Conservation (phyloP, 2,797 vertebrate species). For the Apogon hyalosoma region DNA sequence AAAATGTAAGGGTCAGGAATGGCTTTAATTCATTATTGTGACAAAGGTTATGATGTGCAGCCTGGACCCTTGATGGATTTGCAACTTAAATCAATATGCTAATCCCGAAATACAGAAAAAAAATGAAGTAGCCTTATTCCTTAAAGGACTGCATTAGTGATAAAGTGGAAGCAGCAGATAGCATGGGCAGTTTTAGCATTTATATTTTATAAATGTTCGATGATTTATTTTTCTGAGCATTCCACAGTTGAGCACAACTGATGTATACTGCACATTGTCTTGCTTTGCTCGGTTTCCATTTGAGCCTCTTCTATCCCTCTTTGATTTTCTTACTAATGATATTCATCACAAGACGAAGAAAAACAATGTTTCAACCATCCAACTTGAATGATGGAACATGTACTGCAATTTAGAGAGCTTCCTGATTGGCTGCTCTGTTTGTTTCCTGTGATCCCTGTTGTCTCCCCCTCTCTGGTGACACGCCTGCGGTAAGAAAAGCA, state of each 20-base stretch:
- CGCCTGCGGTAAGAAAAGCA: conserved; percentile 63
- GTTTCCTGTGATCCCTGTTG: conserved; percentile 68
- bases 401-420: conserved; percentile 47
- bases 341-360: conserved; percentile 37
- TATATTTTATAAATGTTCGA: not conserved
- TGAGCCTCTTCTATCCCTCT: conserved; percentile 36
- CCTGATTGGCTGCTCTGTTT: conserved; percentile 69
- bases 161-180: not conserved
- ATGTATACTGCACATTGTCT: conserved; percentile 9
- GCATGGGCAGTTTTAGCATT: not conserved
- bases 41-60: conserved; percentile 52
- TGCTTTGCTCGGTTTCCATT: conserved; percentile 39
- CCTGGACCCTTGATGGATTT: conserved; percentile 54
- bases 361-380: conserved; percentile 54
- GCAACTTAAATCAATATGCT: conserved; percentile 45
- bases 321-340: conserved; percentile 56
- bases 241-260: not conserved
- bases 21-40: conserved; percentile 66
- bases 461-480: conserved; percentile 60
- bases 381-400: conserved; percentile 40
- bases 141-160: not conserved
- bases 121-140: not conserved
- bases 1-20: conserved; percentile 65
- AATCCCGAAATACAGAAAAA: conserved; percentile 32
- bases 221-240: not conserved